phyloP scores from a whole-genome alignment of 37 sponge, comb jelly and placozoan species.

The Haliclona indistincta region DNA sequence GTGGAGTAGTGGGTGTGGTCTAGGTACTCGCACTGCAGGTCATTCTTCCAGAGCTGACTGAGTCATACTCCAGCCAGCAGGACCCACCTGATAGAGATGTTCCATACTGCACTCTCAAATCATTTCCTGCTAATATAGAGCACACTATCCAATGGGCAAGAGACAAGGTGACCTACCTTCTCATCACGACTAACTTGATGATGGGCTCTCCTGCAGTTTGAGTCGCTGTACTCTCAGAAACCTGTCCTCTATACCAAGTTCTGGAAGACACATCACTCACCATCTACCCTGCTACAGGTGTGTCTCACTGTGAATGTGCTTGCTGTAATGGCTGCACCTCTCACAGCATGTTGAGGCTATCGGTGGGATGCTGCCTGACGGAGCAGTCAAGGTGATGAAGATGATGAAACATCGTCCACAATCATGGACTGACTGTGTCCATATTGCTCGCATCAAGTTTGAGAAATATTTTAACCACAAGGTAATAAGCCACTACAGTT shows the following conservation, averaged over 20 bases:
- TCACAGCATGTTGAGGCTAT: no score
- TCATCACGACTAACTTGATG: no score
- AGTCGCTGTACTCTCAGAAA: slow-evolving; percentile 73
- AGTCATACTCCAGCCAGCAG: slow-evolving; percentile 94
- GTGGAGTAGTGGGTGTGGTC: not conserved
- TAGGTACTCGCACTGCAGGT: slow-evolving; percentile 25
- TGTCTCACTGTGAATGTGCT: no score
- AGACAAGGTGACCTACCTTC: slow-evolving; percentile 58
- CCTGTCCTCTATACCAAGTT: slow-evolving; percentile 83
- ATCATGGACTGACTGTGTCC: slow-evolving; percentile 69
- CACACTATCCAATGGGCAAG: slow-evolving; percentile 99
- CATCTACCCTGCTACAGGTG: slow-evolving; percentile 54
- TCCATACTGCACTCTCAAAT: slow-evolving; percentile 97
- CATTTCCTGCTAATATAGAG: slow-evolving; percentile 95
- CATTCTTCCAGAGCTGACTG: slow-evolving; percentile 91
- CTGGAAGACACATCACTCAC: slow-evolving; percentile 64
- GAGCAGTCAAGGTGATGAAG: slow-evolving; percentile 67
- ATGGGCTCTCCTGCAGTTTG: slow-evolving; percentile 55
- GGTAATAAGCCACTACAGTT: slow-evolving; percentile 26
- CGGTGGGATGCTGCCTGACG: slow-evolving; percentile 45
- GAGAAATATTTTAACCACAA: slow-evolving; percentile 93
- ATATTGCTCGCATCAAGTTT: slow-evolving; percentile 78
- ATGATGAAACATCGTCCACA: slow-evolving; percentile 41
- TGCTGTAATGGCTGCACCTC: not conserved
- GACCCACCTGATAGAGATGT: slow-evolving; percentile 95